These are phyloP conservation scores for Trichogramma evanescens DNA, from an alignment of 2,888 invertebrate genomes.

Conservation along the genomic window DNA sequence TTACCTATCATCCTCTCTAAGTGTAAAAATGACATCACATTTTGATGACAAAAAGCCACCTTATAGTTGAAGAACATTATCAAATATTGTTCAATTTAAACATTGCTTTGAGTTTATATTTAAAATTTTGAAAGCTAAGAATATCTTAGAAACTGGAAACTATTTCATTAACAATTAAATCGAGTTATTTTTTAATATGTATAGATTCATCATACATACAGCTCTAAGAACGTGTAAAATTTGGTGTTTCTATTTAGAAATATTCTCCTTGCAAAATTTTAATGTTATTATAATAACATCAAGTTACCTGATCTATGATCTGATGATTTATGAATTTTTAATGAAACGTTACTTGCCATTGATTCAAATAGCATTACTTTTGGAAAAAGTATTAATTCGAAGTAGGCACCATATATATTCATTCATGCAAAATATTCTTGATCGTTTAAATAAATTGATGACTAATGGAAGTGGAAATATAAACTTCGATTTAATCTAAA, in stretches of 20 bases:
- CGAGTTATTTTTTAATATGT: too few species aligned
- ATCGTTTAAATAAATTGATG: constrained; percentile 13
- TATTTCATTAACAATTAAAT: not conserved
- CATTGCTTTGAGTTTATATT: not conserved
- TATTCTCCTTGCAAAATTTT: too few species aligned
- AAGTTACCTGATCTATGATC: too few species aligned
- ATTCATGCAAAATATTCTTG: constrained; percentile 12
- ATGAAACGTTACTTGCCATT: too few species aligned
- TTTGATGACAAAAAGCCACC: too few species aligned
- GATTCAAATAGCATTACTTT: not conserved
- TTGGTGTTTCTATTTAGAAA: too few species aligned
- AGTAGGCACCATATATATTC: constrained; percentile 16
- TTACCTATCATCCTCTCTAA: too few species aligned
- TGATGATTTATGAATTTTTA: too few species aligned
- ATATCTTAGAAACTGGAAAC: constrained; percentile 3
- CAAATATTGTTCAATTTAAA: not conserved
- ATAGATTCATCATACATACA: too few species aligned
- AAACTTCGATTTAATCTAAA: constrained; percentile 3
- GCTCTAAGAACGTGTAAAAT: too few species aligned
- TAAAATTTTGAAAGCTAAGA: constrained; percentile 10
- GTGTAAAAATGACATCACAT: too few species aligned
- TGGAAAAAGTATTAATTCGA: constrained; percentile 4
- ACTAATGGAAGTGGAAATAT: constrained; percentile 1
- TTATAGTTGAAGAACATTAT: not conserved
- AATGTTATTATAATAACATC: too few species aligned